Percentiles rank a stretch among this genome's conserved stretches.
Conservation (phyloP, 2,888 invertebrate species). For the Scaptomyza reducta region DNA sequence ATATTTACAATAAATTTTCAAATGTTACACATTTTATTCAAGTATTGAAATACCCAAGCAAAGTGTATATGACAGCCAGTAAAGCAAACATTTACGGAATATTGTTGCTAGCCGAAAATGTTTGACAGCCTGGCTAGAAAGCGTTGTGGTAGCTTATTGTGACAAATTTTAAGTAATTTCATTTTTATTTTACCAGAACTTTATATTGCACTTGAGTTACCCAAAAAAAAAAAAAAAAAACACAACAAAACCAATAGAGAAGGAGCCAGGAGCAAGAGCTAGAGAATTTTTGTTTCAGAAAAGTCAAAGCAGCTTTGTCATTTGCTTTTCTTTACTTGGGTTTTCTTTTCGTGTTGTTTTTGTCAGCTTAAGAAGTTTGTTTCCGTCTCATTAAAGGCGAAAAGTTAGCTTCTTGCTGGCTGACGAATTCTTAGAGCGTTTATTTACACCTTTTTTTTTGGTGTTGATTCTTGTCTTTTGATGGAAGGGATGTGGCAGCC, state of each 20-base stretch:
- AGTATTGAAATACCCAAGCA: neutral
- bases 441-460: slow-evolving; percentile 73
- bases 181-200: slow-evolving; percentile 73
- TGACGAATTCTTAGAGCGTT: slow-evolving; percentile 74
- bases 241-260: slow-evolving; percentile 31
- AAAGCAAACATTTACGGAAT: slow-evolving; percentile 48
- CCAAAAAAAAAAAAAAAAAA: neutral
- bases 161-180: slow-evolving; percentile 81
- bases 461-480: neutral
- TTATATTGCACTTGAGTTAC: slow-evolving; percentile 59
- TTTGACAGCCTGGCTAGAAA: slow-evolving; percentile 22
- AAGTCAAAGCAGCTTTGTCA: slow-evolving; percentile 60
- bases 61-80: slow-evolving; percentile 31
- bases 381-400: slow-evolving; percentile 78
- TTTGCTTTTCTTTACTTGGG: slow-evolving; percentile 45
- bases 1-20: neutral
- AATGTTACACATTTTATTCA: neutral
- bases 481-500: slow-evolving; percentile 10
- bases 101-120: slow-evolving; percentile 10
- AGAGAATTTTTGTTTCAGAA: slow-evolving; percentile 30
- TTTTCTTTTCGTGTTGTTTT: slow-evolving; percentile 12
- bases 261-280: neutral
- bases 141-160: slow-evolving; percentile 70
- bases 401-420: slow-evolving; percentile 45
- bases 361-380: slow-evolving; percentile 59